Evolutionary conservation across 2,797 vertebrate species (phyloP), one percentile per base, ranked within the genome.

Genomic region (Siniperca obscura): DNA sequence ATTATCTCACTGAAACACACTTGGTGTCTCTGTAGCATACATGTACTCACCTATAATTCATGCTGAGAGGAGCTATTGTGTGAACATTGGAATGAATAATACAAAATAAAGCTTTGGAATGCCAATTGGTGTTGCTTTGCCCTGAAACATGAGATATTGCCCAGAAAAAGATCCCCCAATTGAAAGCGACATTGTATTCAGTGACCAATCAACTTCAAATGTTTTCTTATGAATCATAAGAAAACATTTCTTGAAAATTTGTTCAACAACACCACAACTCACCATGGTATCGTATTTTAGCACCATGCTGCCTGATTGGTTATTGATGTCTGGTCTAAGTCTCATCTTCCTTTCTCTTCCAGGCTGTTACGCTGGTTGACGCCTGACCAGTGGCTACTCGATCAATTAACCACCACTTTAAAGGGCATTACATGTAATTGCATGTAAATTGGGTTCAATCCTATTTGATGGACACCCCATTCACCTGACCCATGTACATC

Each of bases 321-420:
- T 89, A 89, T 92, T 74, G 84, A 86, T n/a, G 68, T 88, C 87
- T n/a, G 21, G 50, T 81, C 59, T 52, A 21, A 30, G 75, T 84
- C 75, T 59, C 36, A 27, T 84, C 82, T 69, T 30, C 40, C 42
- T 76, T 62, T 68, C 76, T 83, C 16, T 30, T 30, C 30, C 30
- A 5, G 38, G 38, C 76, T 83, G 86, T 85, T 83, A 69, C 17
- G 22, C 14, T 2, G 22, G 78, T 27, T 65, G 61, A 46, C 7
- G 40, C 7, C 40, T 42, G 21, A 70, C 50, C 3, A 0, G 59
- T 50, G 66, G 25, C 76, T 82, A 27, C 36, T 84, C 4, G 25
- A 87, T 91, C 74, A 90, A 88, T 92, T 90, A 88, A 80, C 75
- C 44, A 12, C 25, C 1, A 0, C 55, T 89, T 75, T 86, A 86